phyloP scores from a whole-genome alignment of 2,113 vertebrate species.

The Aviceda subcristata region DNA sequence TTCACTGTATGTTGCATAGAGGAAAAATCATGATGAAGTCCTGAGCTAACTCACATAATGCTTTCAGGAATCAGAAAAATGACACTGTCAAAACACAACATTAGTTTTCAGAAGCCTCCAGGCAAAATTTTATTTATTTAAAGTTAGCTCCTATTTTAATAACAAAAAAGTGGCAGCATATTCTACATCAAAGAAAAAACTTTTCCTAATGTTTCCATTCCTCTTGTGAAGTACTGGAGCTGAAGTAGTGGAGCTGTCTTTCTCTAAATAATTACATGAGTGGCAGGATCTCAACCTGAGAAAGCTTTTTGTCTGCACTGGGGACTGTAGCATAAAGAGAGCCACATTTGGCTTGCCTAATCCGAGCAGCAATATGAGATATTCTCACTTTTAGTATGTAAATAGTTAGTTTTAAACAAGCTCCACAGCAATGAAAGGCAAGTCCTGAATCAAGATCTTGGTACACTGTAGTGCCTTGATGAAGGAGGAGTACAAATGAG shows the following conservation, averaged over 20 bases:
- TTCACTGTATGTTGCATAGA: slow-evolving; percentile 22
- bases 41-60: slow-evolving; percentile 62
- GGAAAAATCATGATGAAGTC: slow-evolving; percentile 62
- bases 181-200: slow-evolving; percentile 73
- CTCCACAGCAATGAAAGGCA: not conserved
- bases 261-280: slow-evolving; percentile 44
- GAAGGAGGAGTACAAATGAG: not conserved
- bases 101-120: slow-evolving; percentile 74
- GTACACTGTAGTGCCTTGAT: not conserved
- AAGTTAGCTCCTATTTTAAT: slow-evolving; percentile 77
- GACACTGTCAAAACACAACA: slow-evolving; percentile 73
- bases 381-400: not conserved
- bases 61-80: slow-evolving; percentile 68
- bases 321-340: slow-evolving; percentile 35
- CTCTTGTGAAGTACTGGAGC: slow-evolving; percentile 58
- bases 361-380: not conserved
- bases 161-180: slow-evolving; percentile 67
- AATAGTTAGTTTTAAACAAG: slow-evolving; percentile 36
- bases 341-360: slow-evolving; percentile 6
- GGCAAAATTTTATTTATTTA: slow-evolving; percentile 81
- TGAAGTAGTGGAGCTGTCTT: slow-evolving; percentile 57
- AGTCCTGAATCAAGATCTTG: not conserved
- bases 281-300: slow-evolving; percentile 54
- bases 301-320: slow-evolving; percentile 56
- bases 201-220: slow-evolving; percentile 72